A percentile compares a stretch with the other conserved stretches of the same genome.
phyloP scores from a whole-genome alignment of 2,113 vertebrate species.

The Bujurquina vittata region DNA sequence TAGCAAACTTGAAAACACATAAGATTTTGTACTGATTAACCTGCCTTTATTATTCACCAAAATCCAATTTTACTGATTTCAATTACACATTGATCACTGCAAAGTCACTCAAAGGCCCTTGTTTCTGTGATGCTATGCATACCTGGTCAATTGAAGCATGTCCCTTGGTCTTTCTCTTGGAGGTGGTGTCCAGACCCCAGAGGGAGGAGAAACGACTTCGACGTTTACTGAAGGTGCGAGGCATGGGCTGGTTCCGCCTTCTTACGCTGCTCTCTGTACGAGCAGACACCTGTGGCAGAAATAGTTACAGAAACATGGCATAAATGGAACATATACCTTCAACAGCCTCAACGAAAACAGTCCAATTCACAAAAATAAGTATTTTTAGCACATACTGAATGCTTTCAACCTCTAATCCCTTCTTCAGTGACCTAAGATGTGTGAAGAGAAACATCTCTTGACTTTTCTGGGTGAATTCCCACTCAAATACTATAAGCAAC shows the following conservation, averaged over 20 bases:
- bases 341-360: not conserved
- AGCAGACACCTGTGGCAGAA: conserved; percentile 86
- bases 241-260: conserved; percentile 88
- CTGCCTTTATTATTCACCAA: not conserved
- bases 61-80: not conserved
- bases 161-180: conserved; percentile 91
- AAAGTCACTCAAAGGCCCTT: not conserved
- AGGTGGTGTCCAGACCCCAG: conserved; percentile 95
- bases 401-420: not conserved
- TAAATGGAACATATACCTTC: not conserved
- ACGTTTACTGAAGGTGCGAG: conserved; percentile 91
- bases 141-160: conserved; percentile 95
- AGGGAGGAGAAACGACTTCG: conserved; percentile 96
- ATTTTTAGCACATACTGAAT: not conserved
- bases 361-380: not conserved
- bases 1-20: not conserved
- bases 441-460: conserved; percentile 42
- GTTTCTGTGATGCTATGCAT: not conserved
- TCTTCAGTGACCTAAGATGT: conserved; percentile 17
- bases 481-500: conserved; percentile 19
- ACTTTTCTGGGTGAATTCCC: conserved; percentile 73
- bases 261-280: conserved; percentile 88
- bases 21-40: not conserved
- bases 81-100: not conserved
- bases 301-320: not conserved